Evolutionary conservation across 2,113 vertebrate genomes (phyloP), one percentile per base, ranked within the genome.

Genomic region (Tragelaphus buxtoni): DNA sequence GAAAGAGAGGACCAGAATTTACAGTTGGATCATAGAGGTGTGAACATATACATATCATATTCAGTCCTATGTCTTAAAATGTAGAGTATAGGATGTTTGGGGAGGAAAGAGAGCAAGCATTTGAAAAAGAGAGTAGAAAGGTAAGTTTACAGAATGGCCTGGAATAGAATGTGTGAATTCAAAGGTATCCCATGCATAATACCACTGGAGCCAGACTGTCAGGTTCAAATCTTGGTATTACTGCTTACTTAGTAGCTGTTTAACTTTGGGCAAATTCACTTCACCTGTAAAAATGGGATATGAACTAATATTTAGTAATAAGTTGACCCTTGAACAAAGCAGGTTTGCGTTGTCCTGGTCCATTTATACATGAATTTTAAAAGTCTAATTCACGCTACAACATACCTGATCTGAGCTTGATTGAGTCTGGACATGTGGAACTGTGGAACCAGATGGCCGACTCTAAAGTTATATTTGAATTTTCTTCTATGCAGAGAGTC

Each of bases 111-210:
- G 16, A 55, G 32, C 77, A 51, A 82, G 22, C 80, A 55, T 7
- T 72, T 28, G 32, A 42, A 30, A 60, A 90, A 76, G 53, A 79
- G 13, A 76, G 13, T 30, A 84, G 58, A 56, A 81, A 61, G 7
- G 5, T 60, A 85, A n/a, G 11, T 88, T 88, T 95, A 91, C 72
- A 90, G 55, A 96, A 65, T 82, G 32, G 16, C 20, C 28, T 81
- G 86, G 8, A 87, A 63, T 77, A 97, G 30, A 90, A 83, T 90
- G 47, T 87, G 30, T 81, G n/a, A 90, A 83, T 94, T 76, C 93
- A 26, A 60, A 83, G 84, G 47, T 83, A 42, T 86, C 60, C 22
- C 22, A 8, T 87, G 28, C 61, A 39, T 94, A 58, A 63, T 76
- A 51, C 20, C 60, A 61, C 12, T 90, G 17, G 58, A 92, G 56